Conservation (phyloP, 2,888 invertebrate genomes). For the Allacma fusca region DNA sequence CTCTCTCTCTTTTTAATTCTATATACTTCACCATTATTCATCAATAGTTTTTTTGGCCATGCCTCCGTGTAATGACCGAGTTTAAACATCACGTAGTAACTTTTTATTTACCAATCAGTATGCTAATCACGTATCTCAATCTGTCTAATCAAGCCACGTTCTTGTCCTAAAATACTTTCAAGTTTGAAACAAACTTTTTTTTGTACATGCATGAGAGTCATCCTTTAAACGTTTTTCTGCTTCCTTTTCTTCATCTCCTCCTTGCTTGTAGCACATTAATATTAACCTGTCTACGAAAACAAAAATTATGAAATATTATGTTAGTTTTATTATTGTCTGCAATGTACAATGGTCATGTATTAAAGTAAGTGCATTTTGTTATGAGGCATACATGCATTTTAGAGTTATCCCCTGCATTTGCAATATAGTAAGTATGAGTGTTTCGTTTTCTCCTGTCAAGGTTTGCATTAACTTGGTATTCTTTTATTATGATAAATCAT, state of each 20-base stretch:
- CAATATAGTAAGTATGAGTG: background rate
- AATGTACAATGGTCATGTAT: background rate
- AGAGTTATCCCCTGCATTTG: background rate
- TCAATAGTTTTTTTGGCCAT: conserved; percentile 21
- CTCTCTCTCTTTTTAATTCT: background rate
- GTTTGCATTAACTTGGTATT: conserved; percentile 12
- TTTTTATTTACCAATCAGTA: conserved; percentile 33
- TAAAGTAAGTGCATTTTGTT: background rate
- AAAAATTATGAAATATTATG: conserved; percentile 14
- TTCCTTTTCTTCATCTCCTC: background rate
- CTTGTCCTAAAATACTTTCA: conserved; percentile 36
- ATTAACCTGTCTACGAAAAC: conserved; percentile 8
- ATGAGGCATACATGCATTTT: too few species aligned
- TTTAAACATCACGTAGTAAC: conserved; percentile 40
- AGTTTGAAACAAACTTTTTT: conserved; percentile 25
- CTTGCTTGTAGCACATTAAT: background rate
- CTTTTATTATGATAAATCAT: conserved; percentile 13
- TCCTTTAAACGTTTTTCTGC: background rate
- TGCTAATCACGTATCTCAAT: conserved; percentile 37
- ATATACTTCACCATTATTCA: conserved; percentile 17
- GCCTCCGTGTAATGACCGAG: conserved; percentile 39
- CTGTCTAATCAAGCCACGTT: conserved; percentile 41
- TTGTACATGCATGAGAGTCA: background rate
- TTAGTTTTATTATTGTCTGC: background rate
- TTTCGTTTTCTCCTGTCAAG: conserved; percentile 10